phyloP scores from a whole-genome alignment of 2,888 invertebrate genomes.

The Digitonthophagus gazella region DNA sequence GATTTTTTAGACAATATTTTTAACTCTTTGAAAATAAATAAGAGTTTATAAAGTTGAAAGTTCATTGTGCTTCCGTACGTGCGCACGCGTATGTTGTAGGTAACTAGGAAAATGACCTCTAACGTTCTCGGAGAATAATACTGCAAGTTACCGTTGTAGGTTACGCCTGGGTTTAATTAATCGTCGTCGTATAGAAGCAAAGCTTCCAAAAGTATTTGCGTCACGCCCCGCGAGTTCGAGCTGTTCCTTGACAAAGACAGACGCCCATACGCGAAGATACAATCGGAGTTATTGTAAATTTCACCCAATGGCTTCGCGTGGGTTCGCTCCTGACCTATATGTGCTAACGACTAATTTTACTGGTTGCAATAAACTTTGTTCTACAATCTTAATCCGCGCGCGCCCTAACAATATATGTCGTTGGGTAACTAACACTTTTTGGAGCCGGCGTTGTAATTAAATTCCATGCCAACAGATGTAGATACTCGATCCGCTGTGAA shows the following conservation, averaged over 20 bases:
- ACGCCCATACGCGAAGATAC: constrained; percentile 9
- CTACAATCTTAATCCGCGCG: constrained; percentile 11
- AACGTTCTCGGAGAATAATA: background rate
- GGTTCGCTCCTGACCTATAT: constrained; percentile 12
- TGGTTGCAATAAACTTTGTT: constrained; percentile 10
- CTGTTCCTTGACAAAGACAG: background rate
- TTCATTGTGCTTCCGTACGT: background rate
- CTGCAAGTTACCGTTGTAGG: background rate
- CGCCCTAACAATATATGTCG: constrained; percentile 9
- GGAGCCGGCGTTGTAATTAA: background rate
- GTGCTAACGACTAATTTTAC: constrained; percentile 15
- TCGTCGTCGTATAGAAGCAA: background rate
- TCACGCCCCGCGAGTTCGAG: background rate
- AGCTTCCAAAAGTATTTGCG: background rate
- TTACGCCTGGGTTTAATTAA: background rate
- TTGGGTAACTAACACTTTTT: background rate
- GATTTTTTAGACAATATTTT: no score
- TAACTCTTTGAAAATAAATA: no score
- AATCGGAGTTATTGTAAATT: constrained; percentile 14
- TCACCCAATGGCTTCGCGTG: constrained; percentile 10
- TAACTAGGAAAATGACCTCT: background rate
- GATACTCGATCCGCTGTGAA: background rate
- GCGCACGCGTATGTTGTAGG: background rate
- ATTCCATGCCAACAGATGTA: background rate
- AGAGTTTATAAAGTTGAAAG: no score